A percentile compares a stretch with the other conserved stretches of the same genome.
Conservation (phyloP, 1,140 invertebrate genomes). For the Magallana gigas region DNA sequence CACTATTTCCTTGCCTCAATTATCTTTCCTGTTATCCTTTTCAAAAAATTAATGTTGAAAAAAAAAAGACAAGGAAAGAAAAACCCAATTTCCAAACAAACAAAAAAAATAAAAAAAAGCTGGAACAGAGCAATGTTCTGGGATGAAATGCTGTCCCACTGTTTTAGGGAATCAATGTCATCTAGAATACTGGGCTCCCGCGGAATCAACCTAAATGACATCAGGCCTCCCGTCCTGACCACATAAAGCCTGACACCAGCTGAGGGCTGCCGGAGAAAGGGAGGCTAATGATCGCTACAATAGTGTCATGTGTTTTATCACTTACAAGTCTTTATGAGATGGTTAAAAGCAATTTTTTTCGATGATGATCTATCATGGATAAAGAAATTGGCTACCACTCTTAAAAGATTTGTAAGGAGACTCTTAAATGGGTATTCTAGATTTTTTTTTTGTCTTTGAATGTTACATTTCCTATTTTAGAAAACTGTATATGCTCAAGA, state of each 20-base stretch:
- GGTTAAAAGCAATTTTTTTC: background rate
- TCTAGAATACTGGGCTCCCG: background rate
- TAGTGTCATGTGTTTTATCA: slow-evolving; percentile 3
- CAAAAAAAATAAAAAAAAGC: background rate
- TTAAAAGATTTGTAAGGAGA: too few species aligned
- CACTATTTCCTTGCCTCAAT: background rate
- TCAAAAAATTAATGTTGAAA: background rate
- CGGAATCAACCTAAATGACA: background rate
- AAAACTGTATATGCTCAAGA: too few species aligned
- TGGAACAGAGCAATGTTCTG: slow-evolving; percentile 13
- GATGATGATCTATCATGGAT: background rate
- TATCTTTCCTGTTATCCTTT: slow-evolving; percentile 2
- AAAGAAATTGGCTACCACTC: too few species aligned
- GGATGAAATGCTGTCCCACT: slow-evolving; percentile 1
- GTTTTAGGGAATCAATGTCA: background rate
- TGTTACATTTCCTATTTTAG: too few species aligned
- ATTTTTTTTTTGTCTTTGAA: too few species aligned
- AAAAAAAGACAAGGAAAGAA: background rate
- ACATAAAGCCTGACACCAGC: background rate
- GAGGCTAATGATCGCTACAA: background rate
- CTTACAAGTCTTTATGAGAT: background rate
- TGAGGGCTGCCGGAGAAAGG: background rate
- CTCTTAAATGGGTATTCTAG: too few species aligned
- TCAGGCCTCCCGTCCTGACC: background rate
- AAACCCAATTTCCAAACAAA: background rate